Evolutionary conservation across 2,888 invertebrate genomes (phyloP).

Genomic region (Apamea monoglypha): DNA sequence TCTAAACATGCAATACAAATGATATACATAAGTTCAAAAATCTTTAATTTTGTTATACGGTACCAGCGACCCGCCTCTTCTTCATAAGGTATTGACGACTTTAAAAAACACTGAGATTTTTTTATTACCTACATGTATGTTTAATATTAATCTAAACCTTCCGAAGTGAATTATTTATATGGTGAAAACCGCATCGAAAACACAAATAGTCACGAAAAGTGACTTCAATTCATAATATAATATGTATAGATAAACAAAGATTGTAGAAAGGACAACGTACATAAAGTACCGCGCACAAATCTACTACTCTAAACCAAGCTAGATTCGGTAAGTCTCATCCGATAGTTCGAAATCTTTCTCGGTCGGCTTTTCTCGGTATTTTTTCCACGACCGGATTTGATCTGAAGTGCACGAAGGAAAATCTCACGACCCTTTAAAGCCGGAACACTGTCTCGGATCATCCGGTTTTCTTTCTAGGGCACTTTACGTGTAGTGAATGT

Average conservation of each 20-base stretch:
- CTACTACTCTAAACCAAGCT: conserved; percentile 6
- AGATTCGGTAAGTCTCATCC: conserved; percentile 12
- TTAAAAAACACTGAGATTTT: no score
- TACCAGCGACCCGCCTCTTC: no score
- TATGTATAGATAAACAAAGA: background rate
- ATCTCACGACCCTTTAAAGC: conserved; percentile 50
- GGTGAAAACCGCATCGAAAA: no score
- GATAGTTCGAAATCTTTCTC: conserved; percentile 21
- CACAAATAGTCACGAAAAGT: background rate
- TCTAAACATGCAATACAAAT: no score
- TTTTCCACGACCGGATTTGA: conserved; percentile 43
- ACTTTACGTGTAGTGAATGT: conserved; percentile 49
- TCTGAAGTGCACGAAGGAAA: conserved; percentile 49
- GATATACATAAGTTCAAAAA: no score
- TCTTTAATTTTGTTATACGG: no score
- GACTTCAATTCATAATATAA: background rate
- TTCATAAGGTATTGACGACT: no score
- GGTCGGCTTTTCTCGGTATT: conserved; percentile 26
- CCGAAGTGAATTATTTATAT: no score
- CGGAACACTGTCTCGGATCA: conserved; percentile 52
- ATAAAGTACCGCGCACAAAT: conserved; percentile 10
- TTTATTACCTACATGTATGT: no score
- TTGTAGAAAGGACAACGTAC: background rate
- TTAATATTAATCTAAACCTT: no score
- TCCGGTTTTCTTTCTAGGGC: conserved; percentile 51